These are phyloP conservation scores for Picathartes gymnocephalus DNA, from an alignment of 2,113 vertebrate species.

Conservation along the genomic window DNA sequence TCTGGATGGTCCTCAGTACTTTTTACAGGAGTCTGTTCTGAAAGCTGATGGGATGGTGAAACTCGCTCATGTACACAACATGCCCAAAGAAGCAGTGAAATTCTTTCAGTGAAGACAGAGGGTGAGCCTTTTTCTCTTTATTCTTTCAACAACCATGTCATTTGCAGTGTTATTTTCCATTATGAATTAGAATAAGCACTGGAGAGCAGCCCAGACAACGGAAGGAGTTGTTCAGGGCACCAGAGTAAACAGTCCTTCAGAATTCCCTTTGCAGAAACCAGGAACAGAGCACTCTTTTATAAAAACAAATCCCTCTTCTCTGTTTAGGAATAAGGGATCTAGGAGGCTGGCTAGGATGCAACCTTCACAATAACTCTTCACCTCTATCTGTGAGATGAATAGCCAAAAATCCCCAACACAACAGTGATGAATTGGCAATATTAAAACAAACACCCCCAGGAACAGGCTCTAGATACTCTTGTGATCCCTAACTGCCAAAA, in stretches of 20 bases:
- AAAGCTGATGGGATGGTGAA: background rate
- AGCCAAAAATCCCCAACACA: background rate
- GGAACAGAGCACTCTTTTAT: background rate
- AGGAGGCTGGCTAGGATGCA: background rate
- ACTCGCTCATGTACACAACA: background rate
- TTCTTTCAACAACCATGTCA: background rate
- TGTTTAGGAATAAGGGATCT: background rate
- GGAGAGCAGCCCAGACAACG: slow-evolving; percentile 6
- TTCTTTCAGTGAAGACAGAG: background rate
- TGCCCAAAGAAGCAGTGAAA: background rate
- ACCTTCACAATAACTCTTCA: background rate
- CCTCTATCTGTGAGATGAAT: background rate
- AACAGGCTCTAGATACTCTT: background rate
- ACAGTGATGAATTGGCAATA: background rate
- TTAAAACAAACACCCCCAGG: background rate
- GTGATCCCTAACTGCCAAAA: background rate
- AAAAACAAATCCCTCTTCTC: slow-evolving; percentile 24
- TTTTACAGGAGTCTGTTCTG: background rate
- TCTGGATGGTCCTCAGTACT: background rate
- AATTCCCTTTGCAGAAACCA: slow-evolving; percentile 17
- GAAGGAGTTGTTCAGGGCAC: background rate
- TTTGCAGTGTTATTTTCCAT: background rate
- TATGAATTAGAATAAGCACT: background rate
- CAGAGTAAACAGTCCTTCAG: slow-evolving; percentile 10
- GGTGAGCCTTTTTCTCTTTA: background rate